Evolutionary conservation across 1,140 invertebrate genomes (phyloP).

Genomic region (Dendrolimus kikuchii): DNA sequence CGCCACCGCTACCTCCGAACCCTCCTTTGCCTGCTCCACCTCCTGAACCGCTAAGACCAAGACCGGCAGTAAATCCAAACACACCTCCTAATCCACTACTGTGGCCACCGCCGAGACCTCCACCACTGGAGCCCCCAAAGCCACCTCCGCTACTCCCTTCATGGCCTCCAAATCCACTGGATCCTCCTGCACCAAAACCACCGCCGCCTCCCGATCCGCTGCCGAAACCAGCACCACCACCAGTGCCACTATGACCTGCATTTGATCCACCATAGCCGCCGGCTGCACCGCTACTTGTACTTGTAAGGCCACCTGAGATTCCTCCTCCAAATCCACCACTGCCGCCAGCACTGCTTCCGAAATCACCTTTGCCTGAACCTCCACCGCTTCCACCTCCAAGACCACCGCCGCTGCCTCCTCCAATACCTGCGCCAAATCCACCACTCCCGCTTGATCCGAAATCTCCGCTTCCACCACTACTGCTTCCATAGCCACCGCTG

Average conservation of each 20-base stretch:
- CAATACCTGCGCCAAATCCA: slow-evolving; percentile 13
- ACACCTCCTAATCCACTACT: slow-evolving; percentile 13
- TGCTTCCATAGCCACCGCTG: slow-evolving; percentile 13
- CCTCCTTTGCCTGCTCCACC: slow-evolving; percentile 15
- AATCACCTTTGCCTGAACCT: slow-evolving; percentile 16
- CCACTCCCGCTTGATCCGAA: slow-evolving; percentile 15
- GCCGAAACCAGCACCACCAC: slow-evolving; percentile 14
- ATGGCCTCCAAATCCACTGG: slow-evolving; percentile 9
- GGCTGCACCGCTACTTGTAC: slow-evolving; percentile 14
- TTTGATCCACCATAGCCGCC: slow-evolving; percentile 9
- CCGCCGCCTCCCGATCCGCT: slow-evolving; percentile 10
- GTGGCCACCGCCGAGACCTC: slow-evolving; percentile 12
- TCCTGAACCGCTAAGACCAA: slow-evolving; percentile 7
- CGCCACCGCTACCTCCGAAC: slow-evolving; percentile 10
- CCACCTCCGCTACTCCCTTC: slow-evolving; percentile 14
- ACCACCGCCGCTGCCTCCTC: slow-evolving; percentile 15
- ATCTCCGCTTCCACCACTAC: slow-evolving; percentile 13
- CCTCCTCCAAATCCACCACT: slow-evolving; percentile 16
- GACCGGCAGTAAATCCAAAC: too few species aligned
- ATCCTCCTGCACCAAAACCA: slow-evolving; percentile 12
- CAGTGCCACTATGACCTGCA: slow-evolving; percentile 12
- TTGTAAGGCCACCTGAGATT: slow-evolving; percentile 11
- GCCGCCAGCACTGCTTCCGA: slow-evolving; percentile 17
- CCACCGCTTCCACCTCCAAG: slow-evolving; percentile 12
- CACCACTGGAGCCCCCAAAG: slow-evolving; percentile 12